Base-by-base conservation (phyloP, 2,113 vertebrate genomes). In the Panthera leo region DNA sequence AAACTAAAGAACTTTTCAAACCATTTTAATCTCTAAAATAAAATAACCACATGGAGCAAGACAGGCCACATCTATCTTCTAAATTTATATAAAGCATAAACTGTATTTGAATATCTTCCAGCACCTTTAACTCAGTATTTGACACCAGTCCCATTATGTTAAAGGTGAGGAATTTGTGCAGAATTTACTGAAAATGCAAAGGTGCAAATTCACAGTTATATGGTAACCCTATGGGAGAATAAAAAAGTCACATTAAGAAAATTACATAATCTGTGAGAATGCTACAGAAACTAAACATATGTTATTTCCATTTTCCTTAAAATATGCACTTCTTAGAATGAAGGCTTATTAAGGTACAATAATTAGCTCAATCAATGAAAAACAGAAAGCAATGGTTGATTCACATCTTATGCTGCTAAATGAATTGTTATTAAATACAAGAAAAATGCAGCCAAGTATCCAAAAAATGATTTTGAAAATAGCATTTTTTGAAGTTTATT, bases 1-100 rank as follows among this genome's bases (percentile, higher is more conserved):
- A 93, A 93, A 91, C 15, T 83, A 51, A 89, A 29, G 0, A 83
- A 85, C 25, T 94, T 93, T 97, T 58, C 23, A 96, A 95, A 51
- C 71, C 16, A 25, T 89, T 95, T 95, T 86, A 86, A 25, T 76
- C 23, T 63, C 19, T 67, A 34, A 76, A 67, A 86, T 80, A 80
- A 95, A 95, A 86, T 63, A 93, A 79, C 0, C 4, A 82, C 45
- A 73, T 25, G 23, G 23, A 94, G 2, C 7, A 92, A 67, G 39
- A 61, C 18, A 67, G 7, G 16, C 3, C 5, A 36, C 11, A 85
- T 70, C 48, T 78, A 63, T 11, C 34, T 71, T 79, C 1, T 63
- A 55, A 79, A 92, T 80, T 73, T 78, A 80, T 68, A 61, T 80
- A 83, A 86, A 51, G 10, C 8, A 65, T 58, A 71, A 71, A 36